phyloP scores from a whole-genome alignment of 2,888 invertebrate genomes.

The Xiphydria camelus region DNA sequence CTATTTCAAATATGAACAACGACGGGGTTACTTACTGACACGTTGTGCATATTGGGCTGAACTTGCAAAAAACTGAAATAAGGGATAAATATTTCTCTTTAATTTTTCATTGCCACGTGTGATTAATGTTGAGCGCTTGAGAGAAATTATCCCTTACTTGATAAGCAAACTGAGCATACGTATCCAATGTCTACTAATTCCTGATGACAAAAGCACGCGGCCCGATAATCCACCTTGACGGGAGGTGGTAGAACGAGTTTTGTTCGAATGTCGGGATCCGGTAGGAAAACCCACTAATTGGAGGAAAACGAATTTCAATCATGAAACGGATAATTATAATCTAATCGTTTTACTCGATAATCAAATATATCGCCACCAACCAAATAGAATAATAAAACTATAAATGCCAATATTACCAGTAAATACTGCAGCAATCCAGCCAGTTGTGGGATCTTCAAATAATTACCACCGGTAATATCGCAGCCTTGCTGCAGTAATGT shows the following conservation, averaged over 20 bases:
- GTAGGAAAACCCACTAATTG: conserved; percentile 92
- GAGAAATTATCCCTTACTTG: conserved; percentile 81
- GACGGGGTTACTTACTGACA: conserved; percentile 81
- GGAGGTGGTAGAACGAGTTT: conserved; percentile 87
- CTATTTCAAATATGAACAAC: conserved; percentile 1
- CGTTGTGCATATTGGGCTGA: conserved; percentile 96
- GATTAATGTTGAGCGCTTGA: too few species aligned
- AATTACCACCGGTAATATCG: conserved; percentile 93
- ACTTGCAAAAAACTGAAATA: conserved; percentile 90
- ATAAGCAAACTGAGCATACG: conserved; percentile 96
- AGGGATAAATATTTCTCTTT: conserved; percentile 37
- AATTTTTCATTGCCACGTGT: too few species aligned
- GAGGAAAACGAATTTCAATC: conserved; percentile 26
- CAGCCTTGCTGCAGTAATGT: conserved; percentile 94
- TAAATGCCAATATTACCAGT: conserved; percentile 64
- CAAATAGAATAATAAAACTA: too few species aligned
- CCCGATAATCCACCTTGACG: conserved; percentile 92
- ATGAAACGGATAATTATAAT: too few species aligned
- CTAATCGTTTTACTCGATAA: too few species aligned
- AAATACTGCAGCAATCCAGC: conserved; percentile 85
- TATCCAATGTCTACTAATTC: conserved; percentile 94
- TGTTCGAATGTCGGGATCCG: conserved; percentile 77
- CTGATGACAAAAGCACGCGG: conserved; percentile 97
- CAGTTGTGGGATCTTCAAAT: conserved; percentile 84
- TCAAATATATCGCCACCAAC: too few species aligned